These are phyloP conservation scores for Acrocephalus scirpaceus DNA, from an alignment of 2,797 vertebrate species.

Conservation along the genomic window DNA sequence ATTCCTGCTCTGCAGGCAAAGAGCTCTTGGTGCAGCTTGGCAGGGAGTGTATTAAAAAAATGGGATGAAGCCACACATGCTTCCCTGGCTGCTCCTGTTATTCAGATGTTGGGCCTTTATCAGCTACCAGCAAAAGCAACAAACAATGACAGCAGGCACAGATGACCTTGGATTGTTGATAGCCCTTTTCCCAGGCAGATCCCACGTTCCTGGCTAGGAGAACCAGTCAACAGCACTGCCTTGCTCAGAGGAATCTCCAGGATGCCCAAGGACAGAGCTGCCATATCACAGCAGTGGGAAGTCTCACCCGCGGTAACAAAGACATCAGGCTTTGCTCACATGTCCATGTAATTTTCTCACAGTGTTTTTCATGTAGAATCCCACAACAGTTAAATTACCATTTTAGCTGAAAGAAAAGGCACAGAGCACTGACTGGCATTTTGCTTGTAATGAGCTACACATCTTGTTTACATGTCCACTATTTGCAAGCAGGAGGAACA, in stretches of 20 bases:
- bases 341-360: not conserved
- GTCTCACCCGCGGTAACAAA: not conserved
- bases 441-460: not conserved
- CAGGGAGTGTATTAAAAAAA: not conserved
- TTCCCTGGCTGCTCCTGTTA: constrained; percentile 2
- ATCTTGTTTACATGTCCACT: not conserved
- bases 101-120: not conserved
- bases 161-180: constrained; percentile 12
- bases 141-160: constrained; percentile 6
- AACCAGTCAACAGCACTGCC: not conserved
- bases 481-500: not conserved
- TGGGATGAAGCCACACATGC: not conserved
- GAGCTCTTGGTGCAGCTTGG: not conserved
- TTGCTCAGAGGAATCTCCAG: not conserved
- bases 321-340: not conserved
- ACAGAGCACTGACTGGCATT: not conserved
- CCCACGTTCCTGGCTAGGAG: not conserved
- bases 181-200: not conserved
- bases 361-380: not conserved
- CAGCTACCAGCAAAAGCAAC: constrained; percentile 22
- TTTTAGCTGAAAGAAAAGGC: not conserved
- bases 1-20: constrained; percentile 6
- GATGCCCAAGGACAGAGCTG: not conserved
- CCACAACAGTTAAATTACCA: not conserved
- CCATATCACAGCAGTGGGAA: not conserved